phyloP scores from a whole-genome alignment of 1,140 invertebrate species.

The Ceratina japonica region DNA sequence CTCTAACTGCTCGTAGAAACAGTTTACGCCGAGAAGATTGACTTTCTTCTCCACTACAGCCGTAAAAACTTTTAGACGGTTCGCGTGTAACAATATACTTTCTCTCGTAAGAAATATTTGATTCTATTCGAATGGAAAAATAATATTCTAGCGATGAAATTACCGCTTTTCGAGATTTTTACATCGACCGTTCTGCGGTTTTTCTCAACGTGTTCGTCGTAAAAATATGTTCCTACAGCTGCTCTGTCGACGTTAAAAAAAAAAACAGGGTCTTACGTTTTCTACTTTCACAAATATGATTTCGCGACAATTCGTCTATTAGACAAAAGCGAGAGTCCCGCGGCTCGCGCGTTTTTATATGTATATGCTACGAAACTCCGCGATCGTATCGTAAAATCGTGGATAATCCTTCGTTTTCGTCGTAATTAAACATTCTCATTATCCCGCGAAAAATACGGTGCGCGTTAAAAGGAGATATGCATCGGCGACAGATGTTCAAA shows the following conservation, averaged over 20 bases:
- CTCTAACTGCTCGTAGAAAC: no score
- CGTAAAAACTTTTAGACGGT: background rate
- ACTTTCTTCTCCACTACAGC: no score
- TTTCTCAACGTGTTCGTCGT: background rate
- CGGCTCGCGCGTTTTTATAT: background rate
- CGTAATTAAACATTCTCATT: no score
- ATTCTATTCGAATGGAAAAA: slow-evolving; percentile 7
- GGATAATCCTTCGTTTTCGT: no score
- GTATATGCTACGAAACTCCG: no score
- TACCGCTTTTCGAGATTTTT: slow-evolving; percentile 13
- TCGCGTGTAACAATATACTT: background rate
- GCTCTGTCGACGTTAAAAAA: background rate
- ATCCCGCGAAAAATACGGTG: no score
- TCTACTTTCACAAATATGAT: slow-evolving; percentile 20
- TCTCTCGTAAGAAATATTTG: slow-evolving; percentile 1
- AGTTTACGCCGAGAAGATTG: no score
- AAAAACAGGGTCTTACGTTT: background rate
- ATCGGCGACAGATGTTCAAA: no score
- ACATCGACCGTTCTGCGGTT: background rate
- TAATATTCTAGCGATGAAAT: slow-evolving; percentile 5
- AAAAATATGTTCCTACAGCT: slow-evolving; percentile 4
- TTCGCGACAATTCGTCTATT: background rate
- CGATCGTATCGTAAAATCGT: no score
- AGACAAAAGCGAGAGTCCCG: background rate
- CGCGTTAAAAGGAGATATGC: no score